phyloP scores from a whole-genome alignment of 2,888 invertebrate species.

The Spialia ferax region DNA sequence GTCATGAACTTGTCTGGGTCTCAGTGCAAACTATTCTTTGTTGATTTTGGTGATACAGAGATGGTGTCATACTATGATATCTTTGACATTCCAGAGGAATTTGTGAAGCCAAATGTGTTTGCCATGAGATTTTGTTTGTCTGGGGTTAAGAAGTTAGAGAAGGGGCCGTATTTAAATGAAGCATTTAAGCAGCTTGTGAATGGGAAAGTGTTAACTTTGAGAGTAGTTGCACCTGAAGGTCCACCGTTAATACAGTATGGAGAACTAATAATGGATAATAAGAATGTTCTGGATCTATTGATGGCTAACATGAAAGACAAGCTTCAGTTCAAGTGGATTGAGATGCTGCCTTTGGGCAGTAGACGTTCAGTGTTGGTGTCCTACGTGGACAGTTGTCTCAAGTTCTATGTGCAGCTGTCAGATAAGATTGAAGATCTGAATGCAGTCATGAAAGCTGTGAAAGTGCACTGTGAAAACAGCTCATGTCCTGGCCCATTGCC shows the following conservation, averaged over 20 bases:
- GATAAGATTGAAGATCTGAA: constrained; percentile 87
- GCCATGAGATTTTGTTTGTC: constrained; percentile 91
- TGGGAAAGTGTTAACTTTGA: constrained; percentile 88
- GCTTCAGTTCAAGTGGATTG: constrained; percentile 72
- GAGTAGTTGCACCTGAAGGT: constrained; percentile 89
- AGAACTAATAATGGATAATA: constrained; percentile 88
- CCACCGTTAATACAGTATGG: constrained; percentile 92
- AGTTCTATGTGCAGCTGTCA: constrained; percentile 91
- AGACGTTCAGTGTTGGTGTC: constrained; percentile 87
- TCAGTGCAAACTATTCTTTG: constrained; percentile 92
- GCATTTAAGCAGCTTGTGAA: constrained; percentile 90
- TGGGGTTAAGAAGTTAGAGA: constrained; percentile 88
- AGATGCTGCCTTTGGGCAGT: constrained; percentile 66
- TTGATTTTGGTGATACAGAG: constrained; percentile 94
- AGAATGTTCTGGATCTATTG: constrained; percentile 87
- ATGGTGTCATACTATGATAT: constrained; percentile 90
- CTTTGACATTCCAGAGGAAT: constrained; percentile 91
- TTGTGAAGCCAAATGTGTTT: constrained; percentile 90
- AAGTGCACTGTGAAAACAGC: constrained; percentile 85
- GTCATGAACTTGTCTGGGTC: constrained; percentile 91
- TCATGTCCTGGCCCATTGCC: constrained; percentile 78
- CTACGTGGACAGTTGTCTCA: constrained; percentile 89
- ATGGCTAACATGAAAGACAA: constrained; percentile 72
- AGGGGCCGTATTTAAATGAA: constrained; percentile 87
- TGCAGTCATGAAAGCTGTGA: constrained; percentile 89